Evolutionary conservation across 2,113 vertebrate species (phyloP), one percentile per base, ranked within the genome.

Genomic region (Nycticryphes semicollaris): DNA sequence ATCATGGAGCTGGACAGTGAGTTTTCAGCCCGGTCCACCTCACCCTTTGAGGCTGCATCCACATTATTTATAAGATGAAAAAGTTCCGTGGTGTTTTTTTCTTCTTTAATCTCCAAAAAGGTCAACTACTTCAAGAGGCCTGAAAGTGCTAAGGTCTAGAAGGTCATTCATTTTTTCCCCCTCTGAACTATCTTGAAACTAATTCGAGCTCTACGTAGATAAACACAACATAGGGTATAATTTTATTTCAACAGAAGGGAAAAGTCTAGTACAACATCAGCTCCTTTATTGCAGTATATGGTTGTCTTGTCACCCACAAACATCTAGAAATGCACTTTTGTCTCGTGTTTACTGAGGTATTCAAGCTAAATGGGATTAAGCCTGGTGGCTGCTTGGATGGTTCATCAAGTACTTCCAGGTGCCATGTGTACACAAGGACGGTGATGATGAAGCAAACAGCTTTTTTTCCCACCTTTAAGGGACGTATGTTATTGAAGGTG

Each of bases 91-190:
- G 1, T 27, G 3, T 27, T 45, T 45, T 3, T 13, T 56, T 39
- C 33, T 35, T n/a, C n/a, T 37, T 50, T 25, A 66, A 30, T 3
- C 41, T 47, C 8, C 41, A 39, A 16, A 70, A 84, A 43, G 18
- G 12, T 70, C 53, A 72, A 2, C 35, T 89, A 14, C 47, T 75
- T 85, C 57, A 67, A 41, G 47, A 92, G 12, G 53, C 31, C 14
- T 7, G 2, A 60, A 80, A 64, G 16, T 0, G 0, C 19, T 0
- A 0, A 54, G 53, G 8, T 75, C 12, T n/a, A n/a, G 33, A 53
- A n/a, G 19, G 23, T 70, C 25, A 68, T 13, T 68, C 53, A 62
- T 56, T 50, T 75, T 53, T 82, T 84, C 41, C 12, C 5, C 7
- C 7, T 79, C 70, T 56, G 69, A 89, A 20, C 18, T 86, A 3